Conservation (phyloP, 2,888 invertebrate species). For the Ceriagrion tenellum region DNA sequence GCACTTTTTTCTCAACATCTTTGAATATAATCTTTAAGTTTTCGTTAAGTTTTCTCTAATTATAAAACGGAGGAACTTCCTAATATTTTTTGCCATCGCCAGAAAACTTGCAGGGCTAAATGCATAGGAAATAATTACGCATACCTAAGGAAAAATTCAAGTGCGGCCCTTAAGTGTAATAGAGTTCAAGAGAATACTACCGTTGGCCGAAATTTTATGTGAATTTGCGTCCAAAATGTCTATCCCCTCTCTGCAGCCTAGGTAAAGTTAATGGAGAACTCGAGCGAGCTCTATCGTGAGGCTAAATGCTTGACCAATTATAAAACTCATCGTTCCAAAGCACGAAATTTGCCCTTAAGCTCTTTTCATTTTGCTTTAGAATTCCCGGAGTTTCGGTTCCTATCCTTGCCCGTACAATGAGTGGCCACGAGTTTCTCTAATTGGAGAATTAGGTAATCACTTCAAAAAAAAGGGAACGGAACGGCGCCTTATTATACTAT, state of each 20-base stretch:
- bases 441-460: neutral
- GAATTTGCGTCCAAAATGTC: neutral
- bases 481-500: neutral
- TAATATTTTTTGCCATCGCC: too few species aligned
- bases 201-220: neutral
- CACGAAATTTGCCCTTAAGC: neutral
- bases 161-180: neutral
- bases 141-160: neutral
- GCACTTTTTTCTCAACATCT: neutral
- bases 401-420: neutral
- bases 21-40: too few species aligned
- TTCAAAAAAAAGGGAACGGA: neutral
- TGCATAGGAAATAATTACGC: too few species aligned
- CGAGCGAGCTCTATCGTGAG: neutral
- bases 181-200: neutral
- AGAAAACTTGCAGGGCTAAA: too few species aligned
- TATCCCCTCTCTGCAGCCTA: neutral
- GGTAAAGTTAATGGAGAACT: neutral
- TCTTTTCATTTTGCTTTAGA: neutral
- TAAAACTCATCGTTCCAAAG: neutral
- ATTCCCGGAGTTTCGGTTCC: neutral
- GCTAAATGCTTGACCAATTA: neutral
- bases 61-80: neutral
- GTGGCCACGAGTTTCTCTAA: neutral
- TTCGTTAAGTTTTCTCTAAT: neutral